Evolutionary conservation across 2,888 invertebrate genomes (phyloP).

Genomic region (Orchestes rusci): DNA sequence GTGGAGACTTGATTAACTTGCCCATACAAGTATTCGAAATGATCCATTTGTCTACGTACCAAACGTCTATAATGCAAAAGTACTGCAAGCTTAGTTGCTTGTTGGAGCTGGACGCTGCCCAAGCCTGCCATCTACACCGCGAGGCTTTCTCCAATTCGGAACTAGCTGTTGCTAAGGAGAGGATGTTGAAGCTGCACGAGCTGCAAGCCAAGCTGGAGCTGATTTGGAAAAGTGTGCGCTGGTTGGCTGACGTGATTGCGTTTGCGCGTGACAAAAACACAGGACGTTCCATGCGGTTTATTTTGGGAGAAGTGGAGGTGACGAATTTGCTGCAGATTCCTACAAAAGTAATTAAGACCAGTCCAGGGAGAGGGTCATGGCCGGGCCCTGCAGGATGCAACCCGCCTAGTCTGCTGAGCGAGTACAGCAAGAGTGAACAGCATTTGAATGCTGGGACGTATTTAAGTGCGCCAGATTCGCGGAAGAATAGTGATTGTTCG

Average conservation of each 20-base stretch:
- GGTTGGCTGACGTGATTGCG: constrained; percentile 93
- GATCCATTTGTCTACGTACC: constrained; percentile 94
- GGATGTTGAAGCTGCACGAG: constrained; percentile 73
- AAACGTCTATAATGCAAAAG: constrained; percentile 79
- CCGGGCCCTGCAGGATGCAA: constrained; percentile 67
- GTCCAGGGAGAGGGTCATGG: constrained; percentile 78
- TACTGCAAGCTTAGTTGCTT: constrained; percentile 91
- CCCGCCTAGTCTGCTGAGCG: constrained; percentile 42
- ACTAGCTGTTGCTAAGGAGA: constrained; percentile 76
- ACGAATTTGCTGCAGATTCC: constrained; percentile 57
- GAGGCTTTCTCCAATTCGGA: constrained; percentile 93
- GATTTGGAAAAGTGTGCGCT: constrained; percentile 90
- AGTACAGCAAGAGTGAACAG: constrained; percentile 81
- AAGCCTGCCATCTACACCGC: constrained; percentile 87
- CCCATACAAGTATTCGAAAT: constrained; percentile 84
- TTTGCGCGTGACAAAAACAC: constrained; percentile 77
- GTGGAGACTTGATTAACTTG: constrained; percentile 78
- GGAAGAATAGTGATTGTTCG: constrained; percentile 40
- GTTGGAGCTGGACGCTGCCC: constrained; percentile 82
- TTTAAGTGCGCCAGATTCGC: constrained; percentile 41
- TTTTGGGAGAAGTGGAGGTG: constrained; percentile 42
- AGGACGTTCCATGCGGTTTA: constrained; percentile 41
- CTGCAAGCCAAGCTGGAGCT: constrained; percentile 79
- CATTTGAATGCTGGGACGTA: constrained; percentile 53
- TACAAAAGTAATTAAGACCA: constrained; percentile 65